phyloP scores from a whole-genome alignment of 2,113 vertebrate species.

The Loxodonta africana region DNA sequence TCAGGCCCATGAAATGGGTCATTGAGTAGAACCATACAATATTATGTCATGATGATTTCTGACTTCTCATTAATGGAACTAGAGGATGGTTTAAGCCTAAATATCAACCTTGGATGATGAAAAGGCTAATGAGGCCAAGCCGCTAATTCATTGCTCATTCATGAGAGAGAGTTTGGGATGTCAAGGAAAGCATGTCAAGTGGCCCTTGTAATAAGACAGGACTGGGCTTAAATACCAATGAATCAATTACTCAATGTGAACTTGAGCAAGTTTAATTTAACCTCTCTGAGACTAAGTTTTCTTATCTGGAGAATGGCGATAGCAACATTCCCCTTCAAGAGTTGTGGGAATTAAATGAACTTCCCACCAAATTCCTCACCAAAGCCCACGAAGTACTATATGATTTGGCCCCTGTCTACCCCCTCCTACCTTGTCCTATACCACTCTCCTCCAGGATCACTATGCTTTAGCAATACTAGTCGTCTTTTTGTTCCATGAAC shows the following conservation, averaged over 20 bases:
- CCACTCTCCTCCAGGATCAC: not conserved
- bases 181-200: not conserved
- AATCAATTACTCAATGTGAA: not conserved
- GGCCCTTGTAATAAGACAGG: not conserved
- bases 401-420: not conserved
- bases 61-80: constrained; percentile 48
- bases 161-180: not conserved
- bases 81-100: constrained; percentile 37
- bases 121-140: constrained; percentile 25
- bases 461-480: not conserved
- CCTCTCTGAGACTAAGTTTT: not conserved
- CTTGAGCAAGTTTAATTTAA: not conserved
- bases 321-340: not conserved
- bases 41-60: constrained; percentile 6
- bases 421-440: not conserved
- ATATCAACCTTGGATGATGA: constrained; percentile 43
- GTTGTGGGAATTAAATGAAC: not conserved
- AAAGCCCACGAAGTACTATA: not conserved
- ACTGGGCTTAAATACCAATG: constrained; percentile 7
- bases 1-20: constrained; percentile 7
- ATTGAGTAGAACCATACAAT: not conserved
- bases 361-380: not conserved
- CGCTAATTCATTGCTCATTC: constrained; percentile 50
- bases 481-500: not conserved
- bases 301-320: not conserved